Base-by-base conservation (phyloP, 2,888 invertebrate genomes). In the Pseudococcus viburni region DNA sequence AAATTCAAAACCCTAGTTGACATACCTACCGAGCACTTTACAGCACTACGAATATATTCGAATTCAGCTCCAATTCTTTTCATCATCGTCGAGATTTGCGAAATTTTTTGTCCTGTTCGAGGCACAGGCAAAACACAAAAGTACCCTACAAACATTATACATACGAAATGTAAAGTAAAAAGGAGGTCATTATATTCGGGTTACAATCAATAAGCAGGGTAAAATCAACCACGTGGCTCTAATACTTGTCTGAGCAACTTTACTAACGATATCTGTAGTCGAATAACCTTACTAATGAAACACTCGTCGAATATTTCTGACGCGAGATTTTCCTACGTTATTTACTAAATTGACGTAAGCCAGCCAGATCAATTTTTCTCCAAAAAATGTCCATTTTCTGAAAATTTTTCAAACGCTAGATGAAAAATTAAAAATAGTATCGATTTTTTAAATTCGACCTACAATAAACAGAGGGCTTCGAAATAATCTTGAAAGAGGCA, bases 141-240 rank as follows among this genome's bases (percentile, higher is more conserved):
- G 22, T 64, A 64, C 22, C 64, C 64, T 22, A 64, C 64, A 64
- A 64, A 22, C 64, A 64, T 64, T 64, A 64, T 64, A 64, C 64
- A 64, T 64, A 64, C 64, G 64, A 64, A 64, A 64, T 64, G 64
- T 64, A 64, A 64, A 64, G 64, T 64, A 64, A 68, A 86, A 86
- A 86, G 46, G 86, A 86, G 86, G 86, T 86, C 86, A 86, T 86
- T 86, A 86, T 86, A 86, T 86, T 86, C 64, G 68, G 86, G 86
- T 86, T 68, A 86, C 86, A 86, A 86, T 86, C 86, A 86, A 86
- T 86, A 86, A 86, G 86, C 86, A 68, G 86, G 59, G 68, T 68
- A 39, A 68, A 86, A 68, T 33, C 86, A 86, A 86, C 86, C 86
- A 86, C 86, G 86, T 86, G 86, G 68, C 86, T 68, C 46, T 64